Evolutionary conservation across 2,888 invertebrate species (phyloP).

Genomic region (Cosmopolites sordidus): DNA sequence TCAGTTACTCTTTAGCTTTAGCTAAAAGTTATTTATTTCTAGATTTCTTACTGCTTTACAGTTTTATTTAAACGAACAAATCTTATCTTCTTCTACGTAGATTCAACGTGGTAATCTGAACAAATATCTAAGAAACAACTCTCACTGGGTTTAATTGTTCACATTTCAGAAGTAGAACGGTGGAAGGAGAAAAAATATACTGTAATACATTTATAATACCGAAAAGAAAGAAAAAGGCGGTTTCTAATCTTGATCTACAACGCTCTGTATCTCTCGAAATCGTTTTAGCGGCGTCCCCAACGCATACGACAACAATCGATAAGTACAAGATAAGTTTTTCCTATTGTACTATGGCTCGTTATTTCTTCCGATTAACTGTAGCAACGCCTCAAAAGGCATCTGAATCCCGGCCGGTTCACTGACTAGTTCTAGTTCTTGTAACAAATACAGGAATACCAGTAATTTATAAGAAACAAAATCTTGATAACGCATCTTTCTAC

Average conservation of each 20-base stretch:
- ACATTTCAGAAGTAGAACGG: no score
- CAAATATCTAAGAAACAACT: no score
- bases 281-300: slow-evolving; percentile 13
- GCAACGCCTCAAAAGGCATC: slow-evolving; percentile 43
- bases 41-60: no score
- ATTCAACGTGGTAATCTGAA: no score
- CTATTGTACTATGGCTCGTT: slow-evolving; percentile 38
- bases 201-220: no score
- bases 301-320: slow-evolving; percentile 33
- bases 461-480: slow-evolving; percentile 40
- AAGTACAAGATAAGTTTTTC: slow-evolving; percentile 35
- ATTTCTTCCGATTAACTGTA: slow-evolving; percentile 45
- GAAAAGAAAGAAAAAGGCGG: no score
- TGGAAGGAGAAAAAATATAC: no score
- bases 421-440: slow-evolving; percentile 43
- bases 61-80: no score
- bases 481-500: slow-evolving; percentile 7
- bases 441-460: slow-evolving; percentile 42
- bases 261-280: slow-evolving; percentile 1
- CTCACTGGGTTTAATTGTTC: no score
- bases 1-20: no score
- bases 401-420: slow-evolving; percentile 39
- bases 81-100: no score
- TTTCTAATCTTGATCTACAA: neutral
- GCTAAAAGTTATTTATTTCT: no score